Evolutionary conservation across 2,888 invertebrate genomes (phyloP).

Genomic region (Odontocerum albicorne): DNA sequence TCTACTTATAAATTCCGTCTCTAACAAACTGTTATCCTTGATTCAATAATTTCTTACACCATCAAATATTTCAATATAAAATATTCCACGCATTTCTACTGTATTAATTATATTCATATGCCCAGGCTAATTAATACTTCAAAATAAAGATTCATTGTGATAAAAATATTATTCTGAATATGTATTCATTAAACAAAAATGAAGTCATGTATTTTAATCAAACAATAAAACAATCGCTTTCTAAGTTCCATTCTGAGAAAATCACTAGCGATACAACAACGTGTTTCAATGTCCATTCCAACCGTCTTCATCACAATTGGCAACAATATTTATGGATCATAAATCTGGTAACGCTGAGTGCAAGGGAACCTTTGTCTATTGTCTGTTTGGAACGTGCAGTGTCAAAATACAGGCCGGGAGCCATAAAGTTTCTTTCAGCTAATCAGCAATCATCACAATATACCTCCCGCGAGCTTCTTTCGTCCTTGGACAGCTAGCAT

Average conservation of each 20-base stretch:
- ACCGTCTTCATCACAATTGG: conserved; percentile 1
- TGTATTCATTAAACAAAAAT: background rate
- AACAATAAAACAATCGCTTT: background rate
- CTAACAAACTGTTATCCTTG: no score
- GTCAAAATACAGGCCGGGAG: conserved; percentile 23
- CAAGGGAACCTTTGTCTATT: conserved; percentile 15
- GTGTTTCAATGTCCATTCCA: background rate
- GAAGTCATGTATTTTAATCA: background rate
- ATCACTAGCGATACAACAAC: conserved; percentile 1
- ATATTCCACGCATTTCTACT: no score
- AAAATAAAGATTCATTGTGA: no score
- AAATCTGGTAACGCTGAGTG: conserved; percentile 13
- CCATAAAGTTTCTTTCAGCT: conserved; percentile 13
- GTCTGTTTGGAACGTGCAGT: conserved; percentile 19
- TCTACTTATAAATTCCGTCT: no score
- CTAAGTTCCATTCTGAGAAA: conserved; percentile 6
- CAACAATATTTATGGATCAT: conserved; percentile 20
- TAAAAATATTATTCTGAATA: no score
- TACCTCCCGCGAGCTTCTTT: conserved; percentile 23
- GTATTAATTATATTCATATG: no score
- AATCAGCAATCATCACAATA: conserved; percentile 26
- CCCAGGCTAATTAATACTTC: no score
- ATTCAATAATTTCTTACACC: no score
- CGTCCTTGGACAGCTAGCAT: conserved; percentile 3
- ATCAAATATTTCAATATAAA: no score